Conservation (phyloP, 2,113 vertebrate species). For the Rhombomys opimus region DNA sequence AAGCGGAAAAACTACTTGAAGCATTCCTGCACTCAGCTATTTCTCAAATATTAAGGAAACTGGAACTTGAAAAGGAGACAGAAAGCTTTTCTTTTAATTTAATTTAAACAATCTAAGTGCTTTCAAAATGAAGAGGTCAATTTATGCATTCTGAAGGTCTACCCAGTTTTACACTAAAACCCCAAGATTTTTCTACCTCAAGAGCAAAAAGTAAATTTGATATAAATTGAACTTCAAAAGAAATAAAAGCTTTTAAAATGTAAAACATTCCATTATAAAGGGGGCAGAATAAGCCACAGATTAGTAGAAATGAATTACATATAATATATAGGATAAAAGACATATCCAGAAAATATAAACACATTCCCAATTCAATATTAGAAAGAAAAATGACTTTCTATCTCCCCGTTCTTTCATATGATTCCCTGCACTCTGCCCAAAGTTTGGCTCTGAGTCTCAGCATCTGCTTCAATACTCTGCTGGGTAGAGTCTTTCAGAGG, state of each 20-base stretch:
- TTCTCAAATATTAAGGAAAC: conserved; percentile 54
- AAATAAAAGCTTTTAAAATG: conserved; percentile 1
- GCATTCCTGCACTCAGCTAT: not conserved
- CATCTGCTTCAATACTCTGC: too few relatives aligned
- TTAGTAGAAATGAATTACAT: conserved; percentile 18
- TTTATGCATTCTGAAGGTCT: conserved; percentile 13
- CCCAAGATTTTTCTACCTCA: conserved; percentile 35
- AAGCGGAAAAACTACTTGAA: not conserved
- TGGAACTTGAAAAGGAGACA: conserved; percentile 3
- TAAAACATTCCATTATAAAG: not conserved
- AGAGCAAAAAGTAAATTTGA: conserved; percentile 23
- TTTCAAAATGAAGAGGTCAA: conserved; percentile 12
- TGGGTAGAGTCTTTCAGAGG: too few relatives aligned
- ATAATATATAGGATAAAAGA: not conserved
- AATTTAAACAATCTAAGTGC: conserved; percentile 48
- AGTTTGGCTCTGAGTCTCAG: too few relatives aligned
- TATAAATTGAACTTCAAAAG: not conserved
- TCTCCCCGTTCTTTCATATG: too few relatives aligned
- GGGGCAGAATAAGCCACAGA: not conserved
- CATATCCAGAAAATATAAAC: not conserved
- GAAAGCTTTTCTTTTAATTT: conserved; percentile 30
- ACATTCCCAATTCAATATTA: not conserved
- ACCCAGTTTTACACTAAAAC: not conserved
- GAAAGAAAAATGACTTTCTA: not conserved
- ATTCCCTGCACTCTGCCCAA: too few relatives aligned